Conservation (phyloP, 2,888 invertebrate genomes). For the Melitaea athalia region DNA sequence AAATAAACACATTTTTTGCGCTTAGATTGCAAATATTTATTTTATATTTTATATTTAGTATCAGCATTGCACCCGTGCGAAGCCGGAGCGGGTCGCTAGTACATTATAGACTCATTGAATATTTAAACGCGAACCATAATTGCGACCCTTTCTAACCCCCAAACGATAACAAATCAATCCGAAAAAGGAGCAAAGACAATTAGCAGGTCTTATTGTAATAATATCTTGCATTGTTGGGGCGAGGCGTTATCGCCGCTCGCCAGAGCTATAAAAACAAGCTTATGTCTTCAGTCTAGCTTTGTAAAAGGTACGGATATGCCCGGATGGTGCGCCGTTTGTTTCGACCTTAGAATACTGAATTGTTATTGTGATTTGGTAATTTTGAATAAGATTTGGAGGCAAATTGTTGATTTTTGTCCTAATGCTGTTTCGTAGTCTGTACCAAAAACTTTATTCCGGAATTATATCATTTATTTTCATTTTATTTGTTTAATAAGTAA, state of each 20-base stretch:
- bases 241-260: slow-evolving; percentile 67
- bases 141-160: not conserved
- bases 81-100: too few relatives aligned
- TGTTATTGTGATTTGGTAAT: not conserved
- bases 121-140: slow-evolving; percentile 20
- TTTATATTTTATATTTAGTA: too few relatives aligned
- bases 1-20: too few relatives aligned
- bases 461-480: too few relatives aligned
- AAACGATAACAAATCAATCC: slow-evolving; percentile 59
- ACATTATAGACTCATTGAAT: not conserved
- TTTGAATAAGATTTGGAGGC: too few relatives aligned
- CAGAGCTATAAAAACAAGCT: slow-evolving; percentile 81
- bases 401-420: too few relatives aligned
- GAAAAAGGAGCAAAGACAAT: slow-evolving; percentile 59
- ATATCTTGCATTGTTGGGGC: slow-evolving; percentile 74
- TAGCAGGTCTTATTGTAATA: slow-evolving; percentile 73
- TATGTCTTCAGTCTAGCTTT: slow-evolving; percentile 75
- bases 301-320: slow-evolving; percentile 40
- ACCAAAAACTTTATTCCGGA: too few relatives aligned
- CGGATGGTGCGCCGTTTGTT: slow-evolving; percentile 30
- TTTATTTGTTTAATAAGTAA: too few relatives aligned
- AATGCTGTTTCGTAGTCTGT: too few relatives aligned
- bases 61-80: too few relatives aligned
- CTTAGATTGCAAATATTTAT: too few relatives aligned
- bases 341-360: slow-evolving; percentile 21